These are phyloP conservation scores for Zygaena filipendulae DNA, from an alignment of 2,888 invertebrate species.

Conservation along the genomic window DNA sequence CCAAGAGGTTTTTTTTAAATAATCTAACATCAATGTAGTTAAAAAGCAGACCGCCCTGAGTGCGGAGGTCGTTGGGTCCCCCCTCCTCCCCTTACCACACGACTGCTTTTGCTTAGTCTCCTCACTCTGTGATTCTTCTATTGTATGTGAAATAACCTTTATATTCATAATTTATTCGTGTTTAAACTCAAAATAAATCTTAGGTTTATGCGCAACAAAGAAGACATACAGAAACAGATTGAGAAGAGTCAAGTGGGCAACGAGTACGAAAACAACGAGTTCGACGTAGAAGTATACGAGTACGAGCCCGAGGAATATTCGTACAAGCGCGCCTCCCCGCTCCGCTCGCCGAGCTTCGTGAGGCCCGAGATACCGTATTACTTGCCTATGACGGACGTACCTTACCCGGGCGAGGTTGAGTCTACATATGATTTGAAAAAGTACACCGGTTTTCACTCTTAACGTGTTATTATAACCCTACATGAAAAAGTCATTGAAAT, in stretches of 20 bases:
- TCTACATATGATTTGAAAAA: constrained; percentile 46
- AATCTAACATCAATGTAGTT: no score
- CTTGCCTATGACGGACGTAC: constrained; percentile 44
- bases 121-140: no score
- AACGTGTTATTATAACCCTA: no score
- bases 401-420: constrained; percentile 44
- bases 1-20: constrained; percentile 41
- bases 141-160: no score
- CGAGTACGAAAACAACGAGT: constrained; percentile 33
- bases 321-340: constrained; percentile 24
- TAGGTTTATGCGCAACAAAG: constrained; percentile 40
- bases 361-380: constrained; percentile 34
- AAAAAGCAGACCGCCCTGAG: no score
- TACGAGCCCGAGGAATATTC: constrained; percentile 30
- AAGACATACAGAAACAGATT: constrained; percentile 35
- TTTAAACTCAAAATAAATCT: no score
- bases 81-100: no score
- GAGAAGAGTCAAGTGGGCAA: constrained; percentile 20
- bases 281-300: constrained; percentile 36
- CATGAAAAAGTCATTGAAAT: no score
- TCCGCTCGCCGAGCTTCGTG: constrained; percentile 20
- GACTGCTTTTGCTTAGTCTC: no score
- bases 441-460: no score
- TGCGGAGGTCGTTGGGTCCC: no score
- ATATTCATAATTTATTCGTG: no score